Base-by-base conservation (phyloP, 2,113 vertebrate species). In the Oceanodroma tethys region DNA sequence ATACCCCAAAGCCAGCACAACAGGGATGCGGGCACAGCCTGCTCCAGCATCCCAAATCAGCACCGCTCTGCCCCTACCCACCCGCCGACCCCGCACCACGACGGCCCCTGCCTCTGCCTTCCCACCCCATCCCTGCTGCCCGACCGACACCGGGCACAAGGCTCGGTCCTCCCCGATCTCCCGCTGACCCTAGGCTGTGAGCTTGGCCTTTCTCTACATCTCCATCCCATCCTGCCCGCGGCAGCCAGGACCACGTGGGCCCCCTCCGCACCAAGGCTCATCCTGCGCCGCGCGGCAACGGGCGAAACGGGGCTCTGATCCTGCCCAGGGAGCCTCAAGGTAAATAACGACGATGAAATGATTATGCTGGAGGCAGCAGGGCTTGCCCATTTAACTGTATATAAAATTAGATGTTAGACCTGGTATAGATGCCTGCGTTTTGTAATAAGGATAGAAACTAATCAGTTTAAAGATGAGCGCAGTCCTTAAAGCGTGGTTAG, bases 401-500 rank as follows among this genome's bases (percentile, higher is more conserved):
- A 81, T 79, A 63, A 91, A 96, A 96, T 81, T 36, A 91, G 91
- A 88, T 27, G 17, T 71, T 81, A 93, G 84, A 93, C 53, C 90
- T 95, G 86, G 80, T 87, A 89, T 52, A 91, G 82, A 91, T 38
- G 93, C 78, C 68, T 90, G 70, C 23, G 1, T 81, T 88, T 68
- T 74, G 75, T 90, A 93, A 90, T 95, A 86, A 86, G 72, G 88
- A 87, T 71, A 68, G 88, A 92, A 96, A 90, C 85, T 86, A 93
- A 89, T 94, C 93, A 94, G 81, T 86, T 90, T 94, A 90, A 95
- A 97, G 90, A 95, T 55, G 45, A 96, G 86, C 4, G 0, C 58
- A 25, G 81, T 79, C 62, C 95, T 96, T 95, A 93, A 93, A 97
- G 87, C 85, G 11, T 88, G 94, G 81, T 95, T 97, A 88, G 96